Evolutionary conservation across 2,888 invertebrate species (phyloP).

Genomic region (Mechanitis mazaeus): DNA sequence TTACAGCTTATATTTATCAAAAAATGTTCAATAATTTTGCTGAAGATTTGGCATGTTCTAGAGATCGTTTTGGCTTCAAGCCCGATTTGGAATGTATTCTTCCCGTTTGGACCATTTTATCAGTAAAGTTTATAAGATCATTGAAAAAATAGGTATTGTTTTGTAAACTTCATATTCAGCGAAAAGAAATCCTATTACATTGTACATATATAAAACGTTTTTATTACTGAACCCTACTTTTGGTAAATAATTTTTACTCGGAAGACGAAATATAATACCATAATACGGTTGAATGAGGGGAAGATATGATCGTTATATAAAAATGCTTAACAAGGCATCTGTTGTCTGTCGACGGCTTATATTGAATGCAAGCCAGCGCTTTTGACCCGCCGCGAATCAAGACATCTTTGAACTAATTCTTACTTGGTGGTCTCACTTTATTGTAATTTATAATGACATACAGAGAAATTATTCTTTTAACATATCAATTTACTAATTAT

Average conservation of each 20-base stretch:
- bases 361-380: conserved; percentile 59
- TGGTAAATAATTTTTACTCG: background rate
- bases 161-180: background rate
- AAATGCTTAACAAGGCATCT: conserved; percentile 42
- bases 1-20: too few relatives aligned
- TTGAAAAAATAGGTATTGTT: background rate
- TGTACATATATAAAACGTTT: too few relatives aligned
- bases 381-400: conserved; percentile 49
- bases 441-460: conserved; percentile 10
- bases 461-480: too few relatives aligned
- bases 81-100: conserved; percentile 11
- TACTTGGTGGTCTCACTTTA: conserved; percentile 53
- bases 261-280: conserved; percentile 2
- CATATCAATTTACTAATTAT: too few relatives aligned
- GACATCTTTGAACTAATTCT: conserved; percentile 48
- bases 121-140: conserved; percentile 16
- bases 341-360: conserved; percentile 52
- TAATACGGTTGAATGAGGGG: conserved; percentile 1
- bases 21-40: too few relatives aligned
- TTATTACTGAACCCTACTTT: background rate
- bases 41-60: too few relatives aligned
- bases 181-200: too few relatives aligned
- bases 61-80: conserved; percentile 16
- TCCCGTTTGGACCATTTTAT: conserved; percentile 12
- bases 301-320: conserved; percentile 23